Percentiles rank a stretch among this genome's conserved stretches.
Evolutionary conservation across 35 echinoderm and acorn worm species (phyloP).

Genomic region (Diadema setosum): DNA sequence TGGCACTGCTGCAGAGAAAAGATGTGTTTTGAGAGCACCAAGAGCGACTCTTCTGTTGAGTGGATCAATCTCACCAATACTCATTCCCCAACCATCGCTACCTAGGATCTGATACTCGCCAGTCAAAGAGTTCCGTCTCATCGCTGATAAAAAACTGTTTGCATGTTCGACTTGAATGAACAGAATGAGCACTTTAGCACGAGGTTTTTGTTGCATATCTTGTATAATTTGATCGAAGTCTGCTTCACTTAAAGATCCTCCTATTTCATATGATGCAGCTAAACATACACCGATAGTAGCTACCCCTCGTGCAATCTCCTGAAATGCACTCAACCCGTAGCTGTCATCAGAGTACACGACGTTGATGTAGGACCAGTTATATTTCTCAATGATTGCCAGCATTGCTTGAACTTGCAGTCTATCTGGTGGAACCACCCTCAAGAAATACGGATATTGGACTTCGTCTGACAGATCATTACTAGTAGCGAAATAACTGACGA

Average conservation of each 20-base stretch:
- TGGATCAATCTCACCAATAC: constrained; percentile 37
- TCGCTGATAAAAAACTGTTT: constrained; percentile 10
- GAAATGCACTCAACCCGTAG: constrained; percentile 56
- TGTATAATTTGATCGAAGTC: constrained; percentile 42
- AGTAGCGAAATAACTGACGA: constrained; percentile 62
- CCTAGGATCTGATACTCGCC: constrained; percentile 48
- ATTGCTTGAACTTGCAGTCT: constrained; percentile 62
- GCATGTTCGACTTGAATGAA: constrained; percentile 24
- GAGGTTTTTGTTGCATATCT: background rate
- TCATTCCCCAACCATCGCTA: constrained; percentile 73
- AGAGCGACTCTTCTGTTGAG: background rate
- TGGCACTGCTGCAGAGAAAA: background rate
- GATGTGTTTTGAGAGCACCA: constrained; percentile 44
- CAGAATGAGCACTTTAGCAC: constrained; percentile 44
- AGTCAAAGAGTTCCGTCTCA: background rate
- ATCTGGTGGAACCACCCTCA: constrained; percentile 58
- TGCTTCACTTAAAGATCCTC: background rate
- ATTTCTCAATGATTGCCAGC: constrained; percentile 43
- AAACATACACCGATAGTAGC: background rate
- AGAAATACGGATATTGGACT: constrained; percentile 44
- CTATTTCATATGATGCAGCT: background rate
- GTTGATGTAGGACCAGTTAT: constrained; percentile 55
- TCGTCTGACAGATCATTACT: constrained; percentile 47
- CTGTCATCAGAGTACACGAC: constrained; percentile 69
- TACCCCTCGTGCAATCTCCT: background rate